Evolutionary conservation across 2,888 invertebrate species (phyloP), one percentile per base, ranked within the genome.

Genomic region (Hyles lineata): DNA sequence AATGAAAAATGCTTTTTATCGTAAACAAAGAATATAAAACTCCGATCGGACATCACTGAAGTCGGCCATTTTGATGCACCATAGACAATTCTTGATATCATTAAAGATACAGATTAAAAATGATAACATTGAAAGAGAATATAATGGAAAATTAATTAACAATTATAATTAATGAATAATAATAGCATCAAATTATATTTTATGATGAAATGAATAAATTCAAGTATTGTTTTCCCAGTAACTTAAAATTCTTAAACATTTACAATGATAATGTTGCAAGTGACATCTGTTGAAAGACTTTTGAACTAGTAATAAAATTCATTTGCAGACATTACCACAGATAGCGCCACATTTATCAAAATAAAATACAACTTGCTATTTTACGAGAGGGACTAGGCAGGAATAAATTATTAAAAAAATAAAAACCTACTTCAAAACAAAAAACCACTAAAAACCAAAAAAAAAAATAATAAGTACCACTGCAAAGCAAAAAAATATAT

Each of bases 1-100:
- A 90, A 89, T 81, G 81, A 83, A 84, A 87, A 88, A 76, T 85
- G 82, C 85, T 85, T 86, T 90, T 93, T 91, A 94, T 83, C 83
- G 93, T 94, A 94, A 95, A 95, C 94, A 95, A 95, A 93, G 93
- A 92, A 91, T 89, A 89, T 87, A 91, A 91, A 92, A 90, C 87
- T 89, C 87, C 88, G 90, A 90, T 89, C 89, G 87, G 88, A 92
- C 91, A 93, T 92, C 89, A 92, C 91, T 89, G 87, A 83, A 85
- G 83, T 87, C 92, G 87, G 94, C 95, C 95, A 95, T 95, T 92
- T 94, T 94, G 89, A 87, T 90, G 81, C 80, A 76, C 84, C 93
- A 94, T 93, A 94, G 92, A 94, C 90, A 90, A 89, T 75, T 71
- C 35, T 62, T 67, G 67, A 67, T 62, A 63, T 52, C 23, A 25